Evolutionary conservation across 2,113 vertebrate genomes (phyloP).

Genomic region (Dromiciops gliroides): DNA sequence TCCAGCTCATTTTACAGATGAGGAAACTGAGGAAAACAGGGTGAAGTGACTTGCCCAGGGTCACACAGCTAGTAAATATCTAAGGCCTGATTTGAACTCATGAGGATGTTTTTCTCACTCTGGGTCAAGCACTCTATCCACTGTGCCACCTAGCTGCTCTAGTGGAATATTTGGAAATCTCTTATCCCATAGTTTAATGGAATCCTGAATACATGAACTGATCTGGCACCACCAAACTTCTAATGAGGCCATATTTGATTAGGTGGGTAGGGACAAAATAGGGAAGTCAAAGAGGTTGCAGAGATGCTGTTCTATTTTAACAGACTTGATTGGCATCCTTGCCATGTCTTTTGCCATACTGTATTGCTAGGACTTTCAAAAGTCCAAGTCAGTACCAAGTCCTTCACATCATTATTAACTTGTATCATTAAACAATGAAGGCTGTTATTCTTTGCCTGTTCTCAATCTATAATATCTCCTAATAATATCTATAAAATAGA

Average conservation of each 20-base stretch:
- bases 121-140: background rate
- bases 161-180: background rate
- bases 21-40: background rate
- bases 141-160: background rate
- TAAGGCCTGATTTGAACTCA: background rate
- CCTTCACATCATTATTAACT: slow-evolving; percentile 27
- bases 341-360: background rate
- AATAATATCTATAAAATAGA: slow-evolving; percentile 3
- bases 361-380: background rate
- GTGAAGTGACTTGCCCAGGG: background rate
- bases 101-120: background rate
- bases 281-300: background rate
- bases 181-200: background rate
- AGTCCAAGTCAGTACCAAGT: slow-evolving; percentile 31
- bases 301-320: background rate
- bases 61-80: background rate
- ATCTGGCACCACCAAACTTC: background rate
- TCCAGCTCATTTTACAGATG: background rate
- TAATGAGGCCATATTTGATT: slow-evolving; percentile 10
- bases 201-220: background rate
- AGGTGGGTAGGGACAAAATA: background rate
- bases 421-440: slow-evolving; percentile 51
- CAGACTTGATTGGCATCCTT: background rate
- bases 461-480: slow-evolving; percentile 15
- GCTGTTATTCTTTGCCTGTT: background rate